Evolutionary conservation across 2,797 vertebrate genomes (phyloP).

Genomic region (Buceros bicornis): DNA sequence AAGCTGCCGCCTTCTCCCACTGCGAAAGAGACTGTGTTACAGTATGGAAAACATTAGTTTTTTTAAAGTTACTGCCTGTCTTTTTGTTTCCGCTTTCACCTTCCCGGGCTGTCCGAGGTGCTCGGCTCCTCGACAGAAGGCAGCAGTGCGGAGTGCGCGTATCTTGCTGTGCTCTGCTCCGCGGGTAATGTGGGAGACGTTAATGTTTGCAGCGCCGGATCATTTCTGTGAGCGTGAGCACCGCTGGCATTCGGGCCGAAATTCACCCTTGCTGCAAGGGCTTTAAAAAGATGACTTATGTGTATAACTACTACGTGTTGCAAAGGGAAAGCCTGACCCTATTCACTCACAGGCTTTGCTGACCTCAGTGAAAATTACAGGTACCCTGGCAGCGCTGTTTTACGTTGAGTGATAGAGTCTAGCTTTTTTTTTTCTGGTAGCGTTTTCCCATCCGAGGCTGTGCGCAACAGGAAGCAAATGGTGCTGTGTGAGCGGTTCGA

Average conservation of each 20-base stretch:
- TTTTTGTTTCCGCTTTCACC: neutral
- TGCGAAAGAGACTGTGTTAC: neutral
- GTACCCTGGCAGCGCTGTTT: neutral
- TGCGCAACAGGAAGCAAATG: slow-evolving; percentile 54
- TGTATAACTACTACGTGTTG: neutral
- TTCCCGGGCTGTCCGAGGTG: neutral
- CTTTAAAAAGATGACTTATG: neutral
- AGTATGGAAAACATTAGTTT: neutral
- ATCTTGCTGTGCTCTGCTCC: neutral
- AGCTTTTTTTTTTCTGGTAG: neutral
- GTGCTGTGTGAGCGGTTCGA: neutral
- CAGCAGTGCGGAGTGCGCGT: neutral
- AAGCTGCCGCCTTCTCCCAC: neutral
- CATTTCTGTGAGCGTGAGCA: neutral
- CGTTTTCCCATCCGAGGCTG: slow-evolving; percentile 8
- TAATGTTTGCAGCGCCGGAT: neutral
- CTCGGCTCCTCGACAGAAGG: neutral
- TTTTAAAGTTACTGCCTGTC: neutral
- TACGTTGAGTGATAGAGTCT: neutral
- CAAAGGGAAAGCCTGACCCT: neutral
- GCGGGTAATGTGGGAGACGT: neutral
- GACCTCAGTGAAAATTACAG: neutral
- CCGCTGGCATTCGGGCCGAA: neutral
- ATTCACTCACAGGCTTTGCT: neutral
- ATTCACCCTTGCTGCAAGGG: neutral